Conservation (phyloP, 2,888 invertebrate genomes). For the Fissipunctia ypsillon region DNA sequence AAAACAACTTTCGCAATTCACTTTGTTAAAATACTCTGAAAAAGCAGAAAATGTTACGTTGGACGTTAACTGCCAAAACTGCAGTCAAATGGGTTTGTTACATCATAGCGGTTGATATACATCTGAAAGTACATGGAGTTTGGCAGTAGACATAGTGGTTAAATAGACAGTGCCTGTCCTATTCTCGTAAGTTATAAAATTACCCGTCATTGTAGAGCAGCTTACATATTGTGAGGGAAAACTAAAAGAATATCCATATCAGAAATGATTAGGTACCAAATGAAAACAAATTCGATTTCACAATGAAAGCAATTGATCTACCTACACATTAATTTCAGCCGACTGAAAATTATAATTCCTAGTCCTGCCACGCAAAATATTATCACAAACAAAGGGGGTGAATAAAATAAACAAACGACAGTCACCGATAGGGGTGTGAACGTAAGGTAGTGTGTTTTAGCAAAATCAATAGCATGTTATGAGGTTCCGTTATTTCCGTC, state of each 20-base stretch:
- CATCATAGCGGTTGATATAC: conserved; percentile 21
- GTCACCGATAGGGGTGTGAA: conserved; percentile 67
- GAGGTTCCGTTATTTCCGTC: conserved; percentile 82
- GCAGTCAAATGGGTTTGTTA: conserved; percentile 23
- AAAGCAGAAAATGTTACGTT: conserved; percentile 57
- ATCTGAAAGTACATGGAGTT: conserved; percentile 21
- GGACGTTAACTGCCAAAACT: conserved; percentile 40
- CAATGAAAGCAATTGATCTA: background rate
- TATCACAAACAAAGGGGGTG: conserved; percentile 52
- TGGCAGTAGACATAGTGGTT: background rate
- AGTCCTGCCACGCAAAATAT: conserved; percentile 40
- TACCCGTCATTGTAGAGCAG: background rate
- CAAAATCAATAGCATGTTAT: conserved; percentile 85
- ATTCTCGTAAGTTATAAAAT: conserved; percentile 4
- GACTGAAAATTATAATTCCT: conserved; percentile 2
- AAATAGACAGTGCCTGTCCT: background rate
- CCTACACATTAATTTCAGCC: background rate
- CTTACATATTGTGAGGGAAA: background rate
- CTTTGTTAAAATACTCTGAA: conserved; percentile 64
- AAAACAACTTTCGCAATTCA: conserved; percentile 76
- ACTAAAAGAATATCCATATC: no score
- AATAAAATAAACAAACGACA: conserved; percentile 58
- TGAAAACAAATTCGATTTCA: background rate
- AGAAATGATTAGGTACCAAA: background rate
- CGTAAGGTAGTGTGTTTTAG: conserved; percentile 74